Percentiles rank a stretch among this genome's conserved stretches.
Evolutionary conservation across 1,140 invertebrate genomes (phyloP).

Genomic region (Lucilia cuprina): DNA sequence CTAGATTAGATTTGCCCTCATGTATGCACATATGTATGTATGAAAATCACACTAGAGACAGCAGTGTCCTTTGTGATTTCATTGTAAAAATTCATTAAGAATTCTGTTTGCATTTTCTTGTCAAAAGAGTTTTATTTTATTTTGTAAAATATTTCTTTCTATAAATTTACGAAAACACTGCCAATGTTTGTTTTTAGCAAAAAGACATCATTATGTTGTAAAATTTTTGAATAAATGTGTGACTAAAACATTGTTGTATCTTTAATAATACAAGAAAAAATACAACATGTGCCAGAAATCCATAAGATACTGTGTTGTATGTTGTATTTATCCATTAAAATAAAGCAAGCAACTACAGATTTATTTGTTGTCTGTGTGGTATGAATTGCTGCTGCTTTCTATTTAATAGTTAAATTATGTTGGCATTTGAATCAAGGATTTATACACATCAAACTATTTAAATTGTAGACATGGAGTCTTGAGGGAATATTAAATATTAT

Average conservation of each 20-base stretch:
- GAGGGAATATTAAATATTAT: not conserved
- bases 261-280: not conserved
- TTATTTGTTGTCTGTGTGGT: not conserved
- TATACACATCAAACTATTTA: not conserved
- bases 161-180: not conserved
- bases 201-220: too few relatives aligned
- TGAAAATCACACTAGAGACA: not conserved
- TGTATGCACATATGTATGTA: too few relatives aligned
- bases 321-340: not conserved
- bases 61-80: not conserved
- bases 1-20: too few relatives aligned
- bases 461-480: not conserved
- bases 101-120: conserved; percentile 25
- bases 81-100: conserved; percentile 25
- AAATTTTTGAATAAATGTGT: too few relatives aligned
- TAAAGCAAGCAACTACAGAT: not conserved
- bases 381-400: not conserved
- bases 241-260: too few relatives aligned
- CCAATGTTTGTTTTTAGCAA: too few relatives aligned
- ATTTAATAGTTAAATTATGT: conserved; percentile 22
- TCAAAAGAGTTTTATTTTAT: not conserved
- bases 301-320: not conserved
- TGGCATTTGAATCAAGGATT: conserved; percentile 20
- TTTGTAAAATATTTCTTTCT: conserved; percentile 1
- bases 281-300: not conserved